Base-by-base conservation (phyloP, 2,797 vertebrate species). In the Acanthurus lineatus region DNA sequence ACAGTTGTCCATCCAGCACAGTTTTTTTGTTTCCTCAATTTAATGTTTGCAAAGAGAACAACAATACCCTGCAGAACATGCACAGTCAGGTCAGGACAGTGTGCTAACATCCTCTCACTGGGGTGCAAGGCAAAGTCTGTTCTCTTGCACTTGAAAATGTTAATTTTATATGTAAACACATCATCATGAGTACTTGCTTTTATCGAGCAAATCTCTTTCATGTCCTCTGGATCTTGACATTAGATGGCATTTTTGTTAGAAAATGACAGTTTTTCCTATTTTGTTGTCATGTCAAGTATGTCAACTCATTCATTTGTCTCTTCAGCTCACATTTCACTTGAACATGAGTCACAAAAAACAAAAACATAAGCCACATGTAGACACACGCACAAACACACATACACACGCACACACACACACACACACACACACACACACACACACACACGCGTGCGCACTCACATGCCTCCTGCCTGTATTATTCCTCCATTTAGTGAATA, bases 401-500 rank as follows among this genome's bases (percentile, higher is more conserved):
- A 32, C 28, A 32, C 28, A 32, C 28, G 17, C 32, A 3, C 6
- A 10, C 9, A 17, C 61, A 8, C 47, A 25, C 66, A 32, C 28
- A 32, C 28, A 32, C 28, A 32, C 28, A 32, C 28, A 32, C 28
- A 28, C 28, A 28, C 32, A 79, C 58, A 19, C 1, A 15, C 28
- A 19, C 32, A 3, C 6, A 10, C 9, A 17, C 61, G 6, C 47
- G 20, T 63, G 54, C 56, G 56, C 60, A 47, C 35, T 38, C 68
- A 67, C 76, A 82, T 42, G 28, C 74, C 75, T 71, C 68, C 64
- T 61, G 71, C 59, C 73, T 78, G 65, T 81, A 81, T 83, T 72
- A 79, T 85, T 67, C 52, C 70, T 81, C 77, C 70, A 71, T 79
- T 90, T 83, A 88, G 57, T 93, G 91, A 94, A 93, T 94, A 92